These are phyloP conservation scores for Podilymbus podiceps DNA, from an alignment of 2,113 vertebrate genomes.

Conservation along the genomic window DNA sequence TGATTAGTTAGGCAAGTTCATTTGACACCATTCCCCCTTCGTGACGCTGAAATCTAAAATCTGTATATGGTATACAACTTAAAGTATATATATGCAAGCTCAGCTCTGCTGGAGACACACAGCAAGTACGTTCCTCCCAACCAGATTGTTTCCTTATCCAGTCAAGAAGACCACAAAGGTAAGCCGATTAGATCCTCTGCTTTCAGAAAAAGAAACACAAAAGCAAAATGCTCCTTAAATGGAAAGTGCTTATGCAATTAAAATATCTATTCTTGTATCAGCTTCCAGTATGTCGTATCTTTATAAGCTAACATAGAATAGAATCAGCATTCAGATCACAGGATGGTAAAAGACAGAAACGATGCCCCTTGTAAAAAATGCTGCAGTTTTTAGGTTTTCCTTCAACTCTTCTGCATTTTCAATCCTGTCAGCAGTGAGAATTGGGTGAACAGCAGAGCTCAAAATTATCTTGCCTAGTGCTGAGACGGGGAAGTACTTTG, in stretches of 20 bases:
- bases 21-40: constrained; percentile 49
- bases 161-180: constrained; percentile 54
- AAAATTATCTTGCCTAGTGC: not conserved
- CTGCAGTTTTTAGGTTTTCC: not conserved
- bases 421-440: not conserved
- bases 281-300: not conserved
- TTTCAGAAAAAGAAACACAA: constrained; percentile 9
- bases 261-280: not conserved
- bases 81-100: constrained; percentile 52
- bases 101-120: constrained; percentile 6
- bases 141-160: not conserved
- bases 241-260: not conserved
- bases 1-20: constrained; percentile 64
- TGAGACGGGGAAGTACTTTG: not conserved
- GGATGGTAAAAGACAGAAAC: not conserved
- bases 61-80: constrained; percentile 62
- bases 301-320: not conserved
- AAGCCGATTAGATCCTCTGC: constrained; percentile 31
- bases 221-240: not conserved
- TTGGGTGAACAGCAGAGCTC: not conserved
- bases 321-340: not conserved
- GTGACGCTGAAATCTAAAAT: constrained; percentile 60
- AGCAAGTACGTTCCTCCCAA: constrained; percentile 45
- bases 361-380: not conserved
- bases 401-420: not conserved